Evolutionary conservation across 2,113 vertebrate species (phyloP), one percentile per base, ranked within the genome.

Genomic region (Urocynchramus pylzowi): DNA sequence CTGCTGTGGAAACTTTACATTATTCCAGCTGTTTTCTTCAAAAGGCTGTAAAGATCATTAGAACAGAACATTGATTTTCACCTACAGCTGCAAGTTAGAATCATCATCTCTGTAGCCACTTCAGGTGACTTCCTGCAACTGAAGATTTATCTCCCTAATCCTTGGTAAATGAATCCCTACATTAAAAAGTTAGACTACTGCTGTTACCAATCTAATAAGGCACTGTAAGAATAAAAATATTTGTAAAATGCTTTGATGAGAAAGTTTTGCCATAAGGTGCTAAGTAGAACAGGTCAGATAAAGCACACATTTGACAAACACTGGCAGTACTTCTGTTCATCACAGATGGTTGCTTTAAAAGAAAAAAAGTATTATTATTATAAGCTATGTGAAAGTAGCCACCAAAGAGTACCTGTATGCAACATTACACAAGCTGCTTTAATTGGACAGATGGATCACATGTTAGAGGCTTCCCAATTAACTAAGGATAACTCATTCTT

Each of bases 271-370:
- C 96, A 96, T 95, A 97, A 97, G 96, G 93, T 97, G 83, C 84
- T 94, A 93, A 95, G 77, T 31, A 93, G 96, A 95, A 92, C 89
- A 95, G 96, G 95, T 96, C 96, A 97, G 94, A 97, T 96, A 95
- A 96, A 94, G 86, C 65, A 91, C 33, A 75, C 86, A 75, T 95
- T 95, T 95, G 95, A 97, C 93, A 96, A 97, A 96, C 84, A 95
- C 4, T 97, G 95, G 95, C 96, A 97, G 73, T 78, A 80, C 78
- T 89, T 90, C 77, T 91, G 68, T 78, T 93, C 91, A 93, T 73
- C 94, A 90, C 96, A 96, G 95, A 97, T 95, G 96, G 96, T 35
- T 90, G 77, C 18, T 89, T 90, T 67, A 2, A 13, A 45, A 39
- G 63, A 68, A 61, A 54, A 41, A 15, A 4, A 4, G 2, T 35